Conservation (phyloP, 2,113 vertebrate species). For the Mystacornis crossleyi region DNA sequence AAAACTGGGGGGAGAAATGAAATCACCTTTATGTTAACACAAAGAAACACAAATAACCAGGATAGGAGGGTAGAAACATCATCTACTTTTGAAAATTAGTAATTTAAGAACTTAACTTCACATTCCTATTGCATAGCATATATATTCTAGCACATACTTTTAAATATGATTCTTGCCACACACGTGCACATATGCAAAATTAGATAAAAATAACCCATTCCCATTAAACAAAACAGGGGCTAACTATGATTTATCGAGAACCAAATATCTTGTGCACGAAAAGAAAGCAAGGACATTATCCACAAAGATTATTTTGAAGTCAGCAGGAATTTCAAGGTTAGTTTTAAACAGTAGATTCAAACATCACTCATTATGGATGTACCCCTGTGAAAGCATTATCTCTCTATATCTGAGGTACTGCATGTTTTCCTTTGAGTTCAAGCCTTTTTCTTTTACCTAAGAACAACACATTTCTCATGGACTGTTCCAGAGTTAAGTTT, state of each 20-base stretch:
- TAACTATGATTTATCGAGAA: background rate
- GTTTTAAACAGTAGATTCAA: background rate
- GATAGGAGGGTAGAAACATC: background rate
- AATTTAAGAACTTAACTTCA: background rate
- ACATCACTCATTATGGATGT: background rate
- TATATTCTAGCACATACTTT: background rate
- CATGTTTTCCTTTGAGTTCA: background rate
- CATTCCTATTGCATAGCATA: background rate
- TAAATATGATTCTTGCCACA: background rate
- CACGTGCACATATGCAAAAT: background rate
- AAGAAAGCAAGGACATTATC: background rate
- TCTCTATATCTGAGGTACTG: background rate
- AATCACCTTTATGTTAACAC: background rate
- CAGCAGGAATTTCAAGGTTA: background rate
- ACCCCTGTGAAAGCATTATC: background rate
- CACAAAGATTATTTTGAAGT: background rate
- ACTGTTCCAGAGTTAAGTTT: background rate
- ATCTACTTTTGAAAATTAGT: background rate
- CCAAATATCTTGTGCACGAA: background rate
- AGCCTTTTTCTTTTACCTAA: background rate
- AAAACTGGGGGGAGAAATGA: rapidly evolving
- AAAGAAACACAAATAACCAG: background rate
- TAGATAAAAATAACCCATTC: background rate
- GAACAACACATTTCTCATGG: background rate
- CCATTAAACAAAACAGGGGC: background rate